Conservation (phyloP, 1,140 invertebrate genomes). For the Sinonovacula constricta region DNA sequence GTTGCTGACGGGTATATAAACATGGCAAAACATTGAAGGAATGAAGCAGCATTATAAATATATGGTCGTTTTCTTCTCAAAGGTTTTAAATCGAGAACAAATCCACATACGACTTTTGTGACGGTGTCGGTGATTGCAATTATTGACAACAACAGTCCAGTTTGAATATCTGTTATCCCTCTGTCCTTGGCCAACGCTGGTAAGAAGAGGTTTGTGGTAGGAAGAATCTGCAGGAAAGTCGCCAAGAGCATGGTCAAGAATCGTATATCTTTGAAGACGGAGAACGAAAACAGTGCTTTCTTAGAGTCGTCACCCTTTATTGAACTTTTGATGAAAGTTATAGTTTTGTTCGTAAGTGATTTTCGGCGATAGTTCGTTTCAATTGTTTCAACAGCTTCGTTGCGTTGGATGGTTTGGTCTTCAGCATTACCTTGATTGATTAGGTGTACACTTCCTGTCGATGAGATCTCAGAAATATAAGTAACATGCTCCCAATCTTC, state of each 20-base stretch:
- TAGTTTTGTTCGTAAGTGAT: too few species aligned
- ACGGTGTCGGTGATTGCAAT: slow-evolving; percentile 57
- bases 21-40: slow-evolving; percentile 45
- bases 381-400: too few species aligned
- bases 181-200: slow-evolving; percentile 50
- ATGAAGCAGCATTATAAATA: slow-evolving; percentile 59
- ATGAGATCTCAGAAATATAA: not conserved
- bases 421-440: not conserved
- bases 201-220: slow-evolving; percentile 56
- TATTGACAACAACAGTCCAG: slow-evolving; percentile 60
- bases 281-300: slow-evolving; percentile 45
- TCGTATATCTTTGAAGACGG: slow-evolving; percentile 50
- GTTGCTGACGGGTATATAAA: slow-evolving; percentile 51
- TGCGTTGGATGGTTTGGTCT: too few species aligned
- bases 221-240: slow-evolving; percentile 53
- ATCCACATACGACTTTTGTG: slow-evolving; percentile 50
- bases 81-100: slow-evolving; percentile 53
- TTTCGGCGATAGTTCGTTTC: too few species aligned
- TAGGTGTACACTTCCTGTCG: slow-evolving; percentile 16
- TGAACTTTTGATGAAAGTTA: not conserved
- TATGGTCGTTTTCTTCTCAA: slow-evolving; percentile 50
- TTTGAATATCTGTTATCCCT: slow-evolving; percentile 51
- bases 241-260: slow-evolving; percentile 58
- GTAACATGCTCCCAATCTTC: too few species aligned
- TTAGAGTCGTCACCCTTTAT: not conserved